phyloP scores from a whole-genome alignment of 2,113 vertebrate species.

The Triplophysa dalaica region DNA sequence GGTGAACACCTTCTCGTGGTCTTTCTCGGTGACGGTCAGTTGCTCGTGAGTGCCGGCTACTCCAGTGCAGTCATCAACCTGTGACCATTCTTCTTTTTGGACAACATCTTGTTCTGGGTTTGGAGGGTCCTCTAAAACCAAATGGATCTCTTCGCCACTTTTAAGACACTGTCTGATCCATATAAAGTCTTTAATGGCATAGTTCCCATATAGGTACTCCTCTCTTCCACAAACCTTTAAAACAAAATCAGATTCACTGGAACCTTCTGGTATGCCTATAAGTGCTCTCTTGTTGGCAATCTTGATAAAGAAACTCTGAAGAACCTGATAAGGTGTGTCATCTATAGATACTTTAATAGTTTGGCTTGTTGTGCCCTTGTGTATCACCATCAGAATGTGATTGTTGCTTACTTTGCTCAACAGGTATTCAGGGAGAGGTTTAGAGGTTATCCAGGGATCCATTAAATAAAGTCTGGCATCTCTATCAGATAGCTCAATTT shows the following conservation, averaged over 20 bases:
- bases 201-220: slow-evolving; percentile 89
- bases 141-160: slow-evolving; percentile 91
- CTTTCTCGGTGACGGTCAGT: slow-evolving; percentile 92
- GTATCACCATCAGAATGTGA: slow-evolving; percentile 87
- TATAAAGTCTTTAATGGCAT: slow-evolving; percentile 85
- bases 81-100: slow-evolving; percentile 92
- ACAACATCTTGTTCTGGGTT: slow-evolving; percentile 84
- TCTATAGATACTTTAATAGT: slow-evolving; percentile 91
- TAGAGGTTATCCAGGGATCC: slow-evolving; percentile 92
- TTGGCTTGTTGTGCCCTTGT: slow-evolving; percentile 86
- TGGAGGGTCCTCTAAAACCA: slow-evolving; percentile 85
- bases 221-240: slow-evolving; percentile 93
- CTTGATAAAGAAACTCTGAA: slow-evolving; percentile 89
- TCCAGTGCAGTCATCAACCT: slow-evolving; percentile 95
- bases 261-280: slow-evolving; percentile 85
- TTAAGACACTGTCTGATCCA: slow-evolving; percentile 96
- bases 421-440: slow-evolving; percentile 86
- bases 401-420: slow-evolving; percentile 82
- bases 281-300: slow-evolving; percentile 88
- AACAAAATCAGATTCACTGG: slow-evolving; percentile 86
- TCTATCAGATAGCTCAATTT: slow-evolving; percentile 83
- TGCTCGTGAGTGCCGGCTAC: slow-evolving; percentile 95
- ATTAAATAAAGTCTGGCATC: slow-evolving; percentile 90
- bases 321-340: slow-evolving; percentile 84
- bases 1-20: slow-evolving; percentile 95